A percentile compares a stretch with the other conserved stretches of the same genome.
Evolutionary conservation across 2,888 invertebrate genomes (phyloP).

Genomic region (Clanis bilineata): DNA sequence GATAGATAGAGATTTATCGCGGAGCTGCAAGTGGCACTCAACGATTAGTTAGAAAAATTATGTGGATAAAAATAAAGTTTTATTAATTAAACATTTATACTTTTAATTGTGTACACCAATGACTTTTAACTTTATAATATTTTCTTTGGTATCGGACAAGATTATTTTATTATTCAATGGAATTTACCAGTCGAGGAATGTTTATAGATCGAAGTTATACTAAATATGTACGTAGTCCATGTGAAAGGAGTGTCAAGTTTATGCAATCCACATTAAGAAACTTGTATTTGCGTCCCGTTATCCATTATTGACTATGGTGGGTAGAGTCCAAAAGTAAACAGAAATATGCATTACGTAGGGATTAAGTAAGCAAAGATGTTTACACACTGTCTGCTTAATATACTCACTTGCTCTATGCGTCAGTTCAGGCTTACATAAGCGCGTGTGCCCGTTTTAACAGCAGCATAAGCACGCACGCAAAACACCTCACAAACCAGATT

Average conservation of each 20-base stretch:
- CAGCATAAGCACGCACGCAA: constrained; percentile 60
- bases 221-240: neutral
- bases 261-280: neutral
- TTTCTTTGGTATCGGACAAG: too few relatives aligned
- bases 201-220: neutral
- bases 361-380: neutral
- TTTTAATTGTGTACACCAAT: too few relatives aligned
- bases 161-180: neutral
- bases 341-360: neutral
- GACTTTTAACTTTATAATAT: too few relatives aligned
- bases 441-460: constrained; percentile 66
- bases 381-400: neutral
- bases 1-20: too few relatives aligned
- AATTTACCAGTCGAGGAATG: neutral
- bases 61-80: too few relatives aligned
- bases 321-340: neutral
- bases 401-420: constrained; percentile 66
- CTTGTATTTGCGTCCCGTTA: neutral
- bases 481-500: constrained; percentile 73
- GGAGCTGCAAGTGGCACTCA: too few relatives aligned
- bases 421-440: constrained; percentile 74
- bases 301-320: neutral
- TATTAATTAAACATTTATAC: too few relatives aligned
- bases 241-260: neutral
- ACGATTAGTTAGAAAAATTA: too few relatives aligned